These are phyloP conservation scores for Tromatobia lineatoria DNA, from an alignment of 2,888 invertebrate genomes.

Conservation along the genomic window DNA sequence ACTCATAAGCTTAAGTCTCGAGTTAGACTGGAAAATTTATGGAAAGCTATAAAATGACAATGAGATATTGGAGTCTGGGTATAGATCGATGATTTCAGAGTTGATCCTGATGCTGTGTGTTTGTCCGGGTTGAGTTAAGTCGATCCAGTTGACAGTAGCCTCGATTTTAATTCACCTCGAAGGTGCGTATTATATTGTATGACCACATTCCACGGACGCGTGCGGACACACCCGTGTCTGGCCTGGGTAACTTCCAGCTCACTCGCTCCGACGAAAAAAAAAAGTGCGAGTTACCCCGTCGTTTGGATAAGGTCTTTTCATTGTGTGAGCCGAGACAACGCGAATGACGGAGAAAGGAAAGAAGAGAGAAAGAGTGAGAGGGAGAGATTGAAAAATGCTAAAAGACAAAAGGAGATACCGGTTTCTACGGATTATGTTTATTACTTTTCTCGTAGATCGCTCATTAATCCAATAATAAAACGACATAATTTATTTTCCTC, in stretches of 20 bases:
- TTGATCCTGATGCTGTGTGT: constrained; percentile 15
- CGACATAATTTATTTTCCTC: background rate
- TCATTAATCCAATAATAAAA: constrained; percentile 45
- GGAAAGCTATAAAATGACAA: constrained; percentile 53
- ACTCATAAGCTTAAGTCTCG: background rate
- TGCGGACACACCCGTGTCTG: constrained; percentile 69
- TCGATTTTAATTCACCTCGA: constrained; percentile 69
- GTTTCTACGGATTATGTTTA: constrained; percentile 60
- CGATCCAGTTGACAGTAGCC: constrained; percentile 68
- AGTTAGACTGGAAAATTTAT: constrained; percentile 25
- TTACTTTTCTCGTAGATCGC: constrained; percentile 33
- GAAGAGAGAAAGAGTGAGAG: constrained; percentile 28
- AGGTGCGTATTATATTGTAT: constrained; percentile 70
- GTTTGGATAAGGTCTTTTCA: constrained; percentile 67
- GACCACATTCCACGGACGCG: constrained; percentile 68
- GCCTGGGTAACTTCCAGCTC: constrained; percentile 65
- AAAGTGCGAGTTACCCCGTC: constrained; percentile 22
- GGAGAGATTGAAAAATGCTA: background rate
- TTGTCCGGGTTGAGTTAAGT: constrained; percentile 61
- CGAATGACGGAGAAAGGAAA: constrained; percentile 51
- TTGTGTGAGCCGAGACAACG: constrained; percentile 57
- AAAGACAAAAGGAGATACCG: constrained; percentile 61
- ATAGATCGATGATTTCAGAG: constrained; percentile 42
- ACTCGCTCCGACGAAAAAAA: constrained; percentile 49
- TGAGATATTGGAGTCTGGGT: constrained; percentile 9